Conservation (phyloP, 2,797 vertebrate species). For the Emydoidea blandingii region DNA sequence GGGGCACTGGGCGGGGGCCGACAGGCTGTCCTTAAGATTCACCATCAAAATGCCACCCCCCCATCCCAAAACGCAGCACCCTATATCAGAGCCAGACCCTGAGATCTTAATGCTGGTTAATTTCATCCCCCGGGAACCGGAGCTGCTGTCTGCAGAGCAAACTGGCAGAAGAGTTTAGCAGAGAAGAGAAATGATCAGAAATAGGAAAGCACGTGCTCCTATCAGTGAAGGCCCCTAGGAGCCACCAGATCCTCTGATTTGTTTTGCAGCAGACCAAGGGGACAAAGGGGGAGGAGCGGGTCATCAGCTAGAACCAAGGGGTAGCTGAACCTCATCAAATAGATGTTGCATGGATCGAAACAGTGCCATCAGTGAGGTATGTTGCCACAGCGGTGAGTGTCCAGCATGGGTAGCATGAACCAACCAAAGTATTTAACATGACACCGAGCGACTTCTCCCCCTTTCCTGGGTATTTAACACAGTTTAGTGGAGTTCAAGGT, state of each 20-base stretch:
- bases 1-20: rapidly evolving
- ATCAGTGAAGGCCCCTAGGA: rapidly evolving
- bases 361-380: rapidly evolving
- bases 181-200: background rate
- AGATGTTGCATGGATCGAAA: background rate
- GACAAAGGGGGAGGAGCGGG: background rate
- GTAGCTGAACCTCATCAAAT: background rate
- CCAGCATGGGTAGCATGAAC: rapidly evolving
- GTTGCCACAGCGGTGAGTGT: background rate
- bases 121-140: background rate
- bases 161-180: background rate
- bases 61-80: background rate
- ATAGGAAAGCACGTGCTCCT: background rate
- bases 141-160: background rate
- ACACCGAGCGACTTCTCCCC: background rate
- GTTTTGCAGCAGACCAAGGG: background rate
- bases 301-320: background rate
- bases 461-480: background rate
- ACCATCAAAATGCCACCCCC: background rate
- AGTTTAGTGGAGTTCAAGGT: background rate
- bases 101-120: background rate
- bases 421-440: background rate
- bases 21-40: background rate
- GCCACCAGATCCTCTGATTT: background rate
- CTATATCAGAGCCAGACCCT: background rate